These are phyloP conservation scores for Gnathonemus longibarbis DNA, from an alignment of 2,113 vertebrate species.

Conservation along the genomic window DNA sequence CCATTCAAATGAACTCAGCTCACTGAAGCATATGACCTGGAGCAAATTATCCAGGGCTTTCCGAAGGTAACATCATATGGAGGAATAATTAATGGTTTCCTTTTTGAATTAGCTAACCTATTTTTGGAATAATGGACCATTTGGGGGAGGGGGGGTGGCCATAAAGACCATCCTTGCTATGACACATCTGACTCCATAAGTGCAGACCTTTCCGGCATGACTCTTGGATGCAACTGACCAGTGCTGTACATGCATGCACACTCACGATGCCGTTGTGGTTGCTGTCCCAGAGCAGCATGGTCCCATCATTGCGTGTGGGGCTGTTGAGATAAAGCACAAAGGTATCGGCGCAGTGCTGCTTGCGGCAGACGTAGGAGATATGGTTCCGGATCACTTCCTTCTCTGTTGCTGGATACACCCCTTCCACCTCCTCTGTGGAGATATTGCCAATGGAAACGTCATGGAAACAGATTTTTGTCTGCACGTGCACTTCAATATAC, in stretches of 20 bases:
- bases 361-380: conserved; percentile 66
- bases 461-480: background rate
- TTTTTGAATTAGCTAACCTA: background rate
- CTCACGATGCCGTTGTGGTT: conserved; percentile 69
- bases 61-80: background rate
- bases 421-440: conserved; percentile 51
- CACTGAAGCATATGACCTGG: background rate
- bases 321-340: conserved; percentile 70
- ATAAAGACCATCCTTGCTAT: background rate
- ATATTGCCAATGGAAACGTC: background rate
- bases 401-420: conserved; percentile 62
- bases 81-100: background rate
- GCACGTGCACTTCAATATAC: background rate
- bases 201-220: too few species aligned
- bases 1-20: too few species aligned
- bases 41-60: background rate
- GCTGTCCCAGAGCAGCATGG: conserved; percentile 70
- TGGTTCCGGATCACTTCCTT: conserved; percentile 64
- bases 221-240: background rate
- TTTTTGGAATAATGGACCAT: background rate
- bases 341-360: conserved; percentile 66
- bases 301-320: conserved; percentile 62
- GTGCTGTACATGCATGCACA: background rate
- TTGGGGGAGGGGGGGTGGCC: background rate
- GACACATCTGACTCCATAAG: background rate